A percentile compares a stretch with the other conserved stretches of the same genome.
Evolutionary conservation across 2,797 vertebrate genomes (phyloP).

Genomic region (Mormyrus proboscirostris): DNA sequence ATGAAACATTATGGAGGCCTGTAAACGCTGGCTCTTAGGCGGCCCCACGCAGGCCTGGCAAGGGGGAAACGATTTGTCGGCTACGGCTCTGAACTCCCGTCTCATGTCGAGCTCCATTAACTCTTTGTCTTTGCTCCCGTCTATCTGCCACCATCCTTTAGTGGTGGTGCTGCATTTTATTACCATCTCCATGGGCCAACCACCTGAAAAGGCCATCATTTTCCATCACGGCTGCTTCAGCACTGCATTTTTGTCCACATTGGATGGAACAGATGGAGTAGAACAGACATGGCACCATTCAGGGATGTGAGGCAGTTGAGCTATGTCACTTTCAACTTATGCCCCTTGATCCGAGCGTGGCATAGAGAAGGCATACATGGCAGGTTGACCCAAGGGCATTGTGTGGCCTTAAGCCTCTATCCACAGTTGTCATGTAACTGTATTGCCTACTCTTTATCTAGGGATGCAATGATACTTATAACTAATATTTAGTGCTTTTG

Average conservation of each 20-base stretch:
- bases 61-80: slow-evolving; percentile 40
- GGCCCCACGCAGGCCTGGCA: slow-evolving; percentile 28
- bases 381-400: neutral
- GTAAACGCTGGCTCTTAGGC: slow-evolving; percentile 47
- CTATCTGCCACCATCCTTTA: slow-evolving; percentile 33
- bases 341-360: neutral
- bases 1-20: slow-evolving; percentile 57
- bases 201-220: slow-evolving; percentile 27
- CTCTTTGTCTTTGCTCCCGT: slow-evolving; percentile 37
- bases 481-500: neutral
- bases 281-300: neutral
- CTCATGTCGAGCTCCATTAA: slow-evolving; percentile 55
- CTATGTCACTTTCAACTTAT: neutral
- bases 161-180: slow-evolving; percentile 43
- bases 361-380: neutral
- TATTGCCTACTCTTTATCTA: neutral
- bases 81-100: slow-evolving; percentile 41
- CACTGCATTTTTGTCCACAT: slow-evolving; percentile 26
- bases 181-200: slow-evolving; percentile 43
- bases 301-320: neutral
- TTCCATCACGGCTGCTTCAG: slow-evolving; percentile 26
- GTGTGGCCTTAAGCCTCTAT: neutral
- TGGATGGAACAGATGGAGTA: neutral
- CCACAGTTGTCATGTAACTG: neutral
- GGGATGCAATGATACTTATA: neutral